A percentile compares a stretch with the other conserved stretches of the same genome.
Evolutionary conservation across 1,140 invertebrate genomes (phyloP).

Genomic region (Scaptomyza graminum): DNA sequence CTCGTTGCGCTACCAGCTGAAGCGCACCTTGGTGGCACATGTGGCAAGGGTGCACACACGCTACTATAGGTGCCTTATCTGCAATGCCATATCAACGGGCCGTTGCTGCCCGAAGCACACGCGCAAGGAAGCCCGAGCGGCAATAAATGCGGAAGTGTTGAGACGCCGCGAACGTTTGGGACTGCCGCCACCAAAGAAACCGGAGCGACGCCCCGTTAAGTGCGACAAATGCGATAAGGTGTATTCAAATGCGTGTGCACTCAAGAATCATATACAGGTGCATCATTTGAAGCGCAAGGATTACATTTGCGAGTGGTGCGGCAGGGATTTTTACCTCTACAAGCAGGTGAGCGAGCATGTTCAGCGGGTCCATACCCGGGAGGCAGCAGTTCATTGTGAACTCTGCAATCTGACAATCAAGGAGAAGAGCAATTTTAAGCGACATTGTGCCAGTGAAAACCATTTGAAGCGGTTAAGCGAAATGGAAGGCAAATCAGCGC

Average conservation of each 20-base stretch:
- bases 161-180: not conserved
- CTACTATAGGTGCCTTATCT: slow-evolving; percentile 30
- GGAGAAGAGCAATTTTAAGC: slow-evolving; percentile 24
- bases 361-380: slow-evolving; percentile 15
- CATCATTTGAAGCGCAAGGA: slow-evolving; percentile 36
- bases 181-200: not conserved
- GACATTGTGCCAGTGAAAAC: slow-evolving; percentile 32
- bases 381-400: slow-evolving; percentile 4
- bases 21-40: slow-evolving; percentile 1
- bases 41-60: slow-evolving; percentile 12
- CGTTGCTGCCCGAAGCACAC: slow-evolving; percentile 34
- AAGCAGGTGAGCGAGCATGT: slow-evolving; percentile 25
- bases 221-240: slow-evolving; percentile 21
- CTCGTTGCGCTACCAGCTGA: slow-evolving; percentile 31
- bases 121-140: slow-evolving; percentile 1
- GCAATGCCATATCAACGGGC: not conserved
- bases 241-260: slow-evolving; percentile 1
- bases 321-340: slow-evolving; percentile 33
- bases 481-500: not conserved
- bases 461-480: slow-evolving; percentile 12
- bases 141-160: not conserved
- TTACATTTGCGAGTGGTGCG: slow-evolving; percentile 42
- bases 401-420: slow-evolving; percentile 37
- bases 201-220: not conserved
- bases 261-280: slow-evolving; percentile 7